Conservation (phyloP, 2,113 vertebrate genomes). For the Chloebia gouldiae region DNA sequence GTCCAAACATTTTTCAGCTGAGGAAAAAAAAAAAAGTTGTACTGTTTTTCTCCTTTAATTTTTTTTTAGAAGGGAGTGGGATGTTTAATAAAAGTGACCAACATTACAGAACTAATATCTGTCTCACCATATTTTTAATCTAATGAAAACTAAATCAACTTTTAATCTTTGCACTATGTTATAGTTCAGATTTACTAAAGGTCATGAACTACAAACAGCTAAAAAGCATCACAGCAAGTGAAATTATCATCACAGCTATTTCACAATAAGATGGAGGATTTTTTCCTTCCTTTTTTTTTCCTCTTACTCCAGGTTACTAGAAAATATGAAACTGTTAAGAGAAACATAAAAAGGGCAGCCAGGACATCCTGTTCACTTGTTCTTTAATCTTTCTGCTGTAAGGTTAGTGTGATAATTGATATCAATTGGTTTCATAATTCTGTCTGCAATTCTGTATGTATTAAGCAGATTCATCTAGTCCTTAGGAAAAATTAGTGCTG, state of each 20-base stretch:
- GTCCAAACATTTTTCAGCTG: not conserved
- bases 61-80: fast-evolving
- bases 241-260: slow-evolving; percentile 4
- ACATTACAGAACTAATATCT: not conserved
- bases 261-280: not conserved
- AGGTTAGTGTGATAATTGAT: not conserved
- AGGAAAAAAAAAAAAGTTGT: not conserved
- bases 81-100: not conserved
- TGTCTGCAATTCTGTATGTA: not conserved
- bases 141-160: not conserved
- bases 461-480: not conserved
- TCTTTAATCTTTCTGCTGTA: not conserved
- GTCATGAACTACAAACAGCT: not conserved
- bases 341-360: not conserved
- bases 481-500: not conserved
- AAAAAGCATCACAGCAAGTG: not conserved
- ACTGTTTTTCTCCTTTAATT: not conserved
- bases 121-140: not conserved
- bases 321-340: not conserved
- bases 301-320: not conserved
- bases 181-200: not conserved
- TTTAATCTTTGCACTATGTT: not conserved
- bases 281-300: not conserved
- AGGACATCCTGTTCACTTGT: slow-evolving; percentile 15
- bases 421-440: slow-evolving; percentile 12